Base-by-base conservation (phyloP, 2,888 invertebrate genomes). In the Idaea dimidiata region DNA sequence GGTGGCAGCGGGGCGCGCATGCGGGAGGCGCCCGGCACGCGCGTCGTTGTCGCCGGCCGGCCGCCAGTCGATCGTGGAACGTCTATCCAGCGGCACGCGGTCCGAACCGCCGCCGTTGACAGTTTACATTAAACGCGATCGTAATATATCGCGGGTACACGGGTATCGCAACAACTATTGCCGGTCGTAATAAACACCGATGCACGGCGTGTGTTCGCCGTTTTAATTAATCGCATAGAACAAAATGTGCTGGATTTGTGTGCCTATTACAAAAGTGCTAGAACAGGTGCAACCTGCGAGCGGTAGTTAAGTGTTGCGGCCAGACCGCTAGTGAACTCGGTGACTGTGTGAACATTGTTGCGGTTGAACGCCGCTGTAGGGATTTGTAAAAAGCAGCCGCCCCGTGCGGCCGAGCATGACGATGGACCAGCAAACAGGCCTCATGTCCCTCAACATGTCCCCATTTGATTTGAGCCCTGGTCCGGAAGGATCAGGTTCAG, bases 361-460 rank as follows among this genome's bases (percentile, higher is more conserved):
- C 89, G 91, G 89, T 89, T 84, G 84, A 87, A 86, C 86, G 86
- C 90, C 87, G 90, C 86, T 73, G 86, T 89, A 89, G 89, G 89
- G 86, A 88, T 86, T 83, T 81, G 79, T 89, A 81, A 80, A 79
- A 74, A 68, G 72, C 80, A 83, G 88, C 90, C 91, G 89, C 89
- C 83, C 74, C 76, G 88, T 80, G 89, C 90, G 91, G 89, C 88
- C 85, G 88, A 90, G 89, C 87, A 90, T 91, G 89, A 90, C 90
- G 85, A 97, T 97, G 97, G 97, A 97, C 93, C 96, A 96, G 94
- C 95, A 95, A 93, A 94, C 94, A 91, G 95, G 96, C 94, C 94
- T 97, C 93, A 95, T 97, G 94, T 96, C 97, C 89, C 94, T 97
- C 83, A 97, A 96, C 93, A 96, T 97, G 96, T 96, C 97, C 93